Base-by-base conservation (phyloP, 2,113 vertebrate genomes). In the Himantopus leucocephalus region DNA sequence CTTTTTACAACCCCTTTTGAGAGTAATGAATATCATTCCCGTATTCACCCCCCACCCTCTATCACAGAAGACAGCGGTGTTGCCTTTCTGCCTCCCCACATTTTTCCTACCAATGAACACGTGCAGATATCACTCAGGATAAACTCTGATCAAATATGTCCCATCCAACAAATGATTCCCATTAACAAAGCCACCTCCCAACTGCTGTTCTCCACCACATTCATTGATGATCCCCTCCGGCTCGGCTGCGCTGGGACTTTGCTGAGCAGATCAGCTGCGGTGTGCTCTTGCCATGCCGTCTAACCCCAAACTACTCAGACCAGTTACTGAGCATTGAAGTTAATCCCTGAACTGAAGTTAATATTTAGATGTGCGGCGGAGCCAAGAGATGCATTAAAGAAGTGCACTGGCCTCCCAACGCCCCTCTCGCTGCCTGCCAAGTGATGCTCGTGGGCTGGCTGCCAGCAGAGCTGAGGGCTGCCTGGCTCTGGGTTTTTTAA, bases 401-500 rank as follows among this genome's bases (percentile, higher is more conserved):
- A 41, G 77, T 1, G 50, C 22, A 23, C 48, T 50, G 48, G 22
- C n/a, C 81, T 58, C 89, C 73, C 2, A 15, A 9, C 16, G 62
- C 73, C 94, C 80, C 80, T 71, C 53, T 30, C 12, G 2, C 52
- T 52, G 95, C 85, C 92, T 93, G 96, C 95, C 86, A 58, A 77
- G 71, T 0, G 4, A 37, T 70, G 92, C 73, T 56, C 1, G 0
- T 11, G 87, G 95, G 93, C 89, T 8, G 24, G 75, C 92, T 78
- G 97, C 96, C 97, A 97, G 92, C 66, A 39, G 87, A 59, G 85
- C 92, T 29, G 79, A 50, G 78, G 48, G 20, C 94, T 87, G 96
- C 94, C 93, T 88, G 94, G 71, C 85, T 64, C 58, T 6, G 74
- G 23, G 2, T 8, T 26, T 62, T 55, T 34, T 18, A 26, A 52